Percentiles rank a stretch among this genome's conserved stretches.
These are phyloP conservation scores for Limnothrissa miodon DNA, from an alignment of 2,113 vertebrate species.

Conservation along the genomic window DNA sequence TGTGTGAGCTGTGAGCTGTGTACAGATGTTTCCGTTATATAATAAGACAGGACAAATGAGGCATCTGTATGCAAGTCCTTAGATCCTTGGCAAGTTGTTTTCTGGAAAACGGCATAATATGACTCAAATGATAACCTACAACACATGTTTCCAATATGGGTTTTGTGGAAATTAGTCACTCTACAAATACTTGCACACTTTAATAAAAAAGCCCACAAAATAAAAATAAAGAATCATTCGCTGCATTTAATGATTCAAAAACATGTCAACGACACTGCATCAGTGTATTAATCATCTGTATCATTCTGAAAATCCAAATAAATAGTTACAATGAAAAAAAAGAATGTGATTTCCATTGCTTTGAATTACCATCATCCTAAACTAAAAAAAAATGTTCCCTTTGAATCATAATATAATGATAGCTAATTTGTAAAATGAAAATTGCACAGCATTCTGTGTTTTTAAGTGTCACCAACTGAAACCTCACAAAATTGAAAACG, in stretches of 20 bases:
- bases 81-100: neutral
- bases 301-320: slow-evolving; percentile 5
- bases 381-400: neutral
- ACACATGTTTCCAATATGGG: slow-evolving; percentile 6
- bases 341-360: slow-evolving; percentile 10
- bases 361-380: neutral
- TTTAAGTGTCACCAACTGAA: slow-evolving; percentile 7
- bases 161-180: slow-evolving; percentile 11
- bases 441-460: neutral
- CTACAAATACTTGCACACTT: slow-evolving; percentile 4
- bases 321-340: neutral
- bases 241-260: slow-evolving; percentile 7
- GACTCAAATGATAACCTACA: slow-evolving; percentile 1
- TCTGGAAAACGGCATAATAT: neutral
- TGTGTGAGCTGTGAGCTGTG: neutral
- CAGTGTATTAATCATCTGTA: slow-evolving; percentile 12
- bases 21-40: neutral
- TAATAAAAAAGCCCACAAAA: slow-evolving; percentile 7
- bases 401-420: neutral
- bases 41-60: neutral
- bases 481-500: neutral
- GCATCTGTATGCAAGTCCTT: neutral
- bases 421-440: neutral
- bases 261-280: slow-evolving; percentile 4
- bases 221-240: slow-evolving; percentile 11